phyloP scores from a whole-genome alignment of 2,113 vertebrate genomes.

The Chionodraco myersi region DNA sequence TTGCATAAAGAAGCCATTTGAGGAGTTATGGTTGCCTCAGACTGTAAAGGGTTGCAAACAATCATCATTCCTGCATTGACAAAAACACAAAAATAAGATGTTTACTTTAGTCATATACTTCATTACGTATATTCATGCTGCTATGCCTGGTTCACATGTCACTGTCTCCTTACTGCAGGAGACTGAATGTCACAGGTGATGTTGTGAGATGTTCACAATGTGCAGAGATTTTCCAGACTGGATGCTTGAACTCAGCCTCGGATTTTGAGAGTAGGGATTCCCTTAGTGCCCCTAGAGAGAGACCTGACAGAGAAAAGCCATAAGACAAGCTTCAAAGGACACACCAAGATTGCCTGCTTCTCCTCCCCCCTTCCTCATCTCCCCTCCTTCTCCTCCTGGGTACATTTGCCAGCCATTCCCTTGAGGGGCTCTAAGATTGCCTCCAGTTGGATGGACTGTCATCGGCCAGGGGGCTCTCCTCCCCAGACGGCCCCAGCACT shows the following conservation, averaged over 20 bases:
- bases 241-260: slow-evolving; percentile 46
- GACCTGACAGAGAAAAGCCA: slow-evolving; percentile 76
- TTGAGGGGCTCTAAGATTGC: slow-evolving; percentile 70
- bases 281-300: slow-evolving; percentile 71
- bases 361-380: neutral
- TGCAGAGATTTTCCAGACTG: slow-evolving; percentile 34
- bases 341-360: slow-evolving; percentile 71
- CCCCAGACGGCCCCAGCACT: slow-evolving; percentile 38
- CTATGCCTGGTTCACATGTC: slow-evolving; percentile 18
- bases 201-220: slow-evolving; percentile 6
- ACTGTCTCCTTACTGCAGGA: neutral
- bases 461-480: slow-evolving; percentile 59
- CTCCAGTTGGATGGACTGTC: slow-evolving; percentile 73
- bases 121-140: neutral
- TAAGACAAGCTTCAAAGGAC: slow-evolving; percentile 79
- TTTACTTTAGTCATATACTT: neutral
- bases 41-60: neutral
- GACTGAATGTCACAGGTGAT: slow-evolving; percentile 37
- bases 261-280: slow-evolving; percentile 59
- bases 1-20: too few relatives aligned
- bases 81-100: neutral
- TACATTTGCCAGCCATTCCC: slow-evolving; percentile 76
- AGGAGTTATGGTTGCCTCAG: neutral
- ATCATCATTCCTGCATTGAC: neutral
- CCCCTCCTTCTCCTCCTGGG: slow-evolving; percentile 25